Evolutionary conservation across 2,113 vertebrate species (phyloP).

Genomic region (Peromyscus polionotus): DNA sequence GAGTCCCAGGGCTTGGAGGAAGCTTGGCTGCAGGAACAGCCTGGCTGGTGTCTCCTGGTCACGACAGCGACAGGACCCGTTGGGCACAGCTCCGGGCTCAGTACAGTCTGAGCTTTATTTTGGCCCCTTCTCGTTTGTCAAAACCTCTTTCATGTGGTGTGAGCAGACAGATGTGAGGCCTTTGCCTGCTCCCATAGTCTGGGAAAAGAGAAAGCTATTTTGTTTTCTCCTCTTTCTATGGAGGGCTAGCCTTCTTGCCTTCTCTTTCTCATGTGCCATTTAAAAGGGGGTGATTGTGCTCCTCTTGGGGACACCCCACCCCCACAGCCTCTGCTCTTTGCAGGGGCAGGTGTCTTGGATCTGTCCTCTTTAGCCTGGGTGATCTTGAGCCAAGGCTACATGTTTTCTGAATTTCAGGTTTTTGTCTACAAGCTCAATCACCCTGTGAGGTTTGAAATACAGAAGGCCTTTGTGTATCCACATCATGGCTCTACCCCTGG

Average conservation of each 20-base stretch:
- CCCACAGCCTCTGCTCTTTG: not conserved
- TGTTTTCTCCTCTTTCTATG: slow-evolving; percentile 77
- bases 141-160: slow-evolving; percentile 87
- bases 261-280: slow-evolving; percentile 46
- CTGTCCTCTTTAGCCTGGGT: not conserved
- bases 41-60: slow-evolving; percentile 79
- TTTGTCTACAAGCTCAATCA: not conserved
- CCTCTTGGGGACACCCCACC: not conserved
- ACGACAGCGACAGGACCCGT: slow-evolving; percentile 37
- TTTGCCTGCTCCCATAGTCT: slow-evolving; percentile 85
- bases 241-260: slow-evolving; percentile 35
- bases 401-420: not conserved
- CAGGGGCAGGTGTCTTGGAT: slow-evolving; percentile 28
- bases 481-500: accelerated
- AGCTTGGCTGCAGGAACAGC: slow-evolving; percentile 78
- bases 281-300: slow-evolving; percentile 71
- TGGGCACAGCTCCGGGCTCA: slow-evolving; percentile 77
- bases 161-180: slow-evolving; percentile 88
- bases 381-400: not conserved
- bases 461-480: not conserved
- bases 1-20: not conserved
- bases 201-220: slow-evolving; percentile 84
- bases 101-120: slow-evolving; percentile 85
- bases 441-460: not conserved
- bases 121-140: slow-evolving; percentile 84